These are phyloP conservation scores for Yponomeuta cagnagella DNA, from an alignment of 2,888 invertebrate species.

Conservation along the genomic window DNA sequence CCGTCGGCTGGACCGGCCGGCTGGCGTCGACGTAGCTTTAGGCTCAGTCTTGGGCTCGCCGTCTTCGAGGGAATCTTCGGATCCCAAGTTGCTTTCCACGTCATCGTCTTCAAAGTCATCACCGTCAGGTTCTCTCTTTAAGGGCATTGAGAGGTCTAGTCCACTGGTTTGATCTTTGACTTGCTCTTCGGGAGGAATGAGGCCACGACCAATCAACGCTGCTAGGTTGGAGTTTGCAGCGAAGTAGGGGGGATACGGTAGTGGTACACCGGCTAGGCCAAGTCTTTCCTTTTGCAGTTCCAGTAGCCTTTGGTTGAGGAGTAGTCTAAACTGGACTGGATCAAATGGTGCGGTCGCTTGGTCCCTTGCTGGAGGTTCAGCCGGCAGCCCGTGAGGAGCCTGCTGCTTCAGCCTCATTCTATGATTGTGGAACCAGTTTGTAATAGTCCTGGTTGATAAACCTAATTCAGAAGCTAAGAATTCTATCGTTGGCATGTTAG, in stretches of 20 bases:
- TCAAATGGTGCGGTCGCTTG: constrained; percentile 88
- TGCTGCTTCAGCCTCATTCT: constrained; percentile 98
- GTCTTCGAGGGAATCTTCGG: constrained; percentile 78
- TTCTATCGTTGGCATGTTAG: constrained; percentile 96
- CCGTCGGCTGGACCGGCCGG: constrained; percentile 79
- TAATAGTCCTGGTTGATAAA: constrained; percentile 95
- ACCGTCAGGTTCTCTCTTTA: constrained; percentile 86
- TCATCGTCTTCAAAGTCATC: constrained; percentile 89
- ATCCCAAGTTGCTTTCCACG: constrained; percentile 84
- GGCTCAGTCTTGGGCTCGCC: constrained; percentile 75
- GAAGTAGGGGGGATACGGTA: constrained; percentile 86
- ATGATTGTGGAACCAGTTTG: constrained; percentile 99
- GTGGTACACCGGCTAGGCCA: constrained; percentile 84
- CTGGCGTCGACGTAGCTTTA: constrained; percentile 68
- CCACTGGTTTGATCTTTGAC: constrained; percentile 89
- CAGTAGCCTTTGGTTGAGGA: constrained; percentile 91
- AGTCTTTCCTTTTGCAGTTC: constrained; percentile 91
- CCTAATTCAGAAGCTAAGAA: constrained; percentile 94
- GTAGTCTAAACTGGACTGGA: constrained; percentile 91
- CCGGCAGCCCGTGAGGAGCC: constrained; percentile 85
- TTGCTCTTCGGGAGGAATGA: constrained; percentile 77
- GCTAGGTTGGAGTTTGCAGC: constrained; percentile 85
- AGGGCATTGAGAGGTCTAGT: constrained; percentile 89
- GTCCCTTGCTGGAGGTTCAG: constrained; percentile 84
- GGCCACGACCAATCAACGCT: constrained; percentile 82